Base-by-base conservation (phyloP, 1,140 invertebrate species). In the Pseudomyrmex gracilis region DNA sequence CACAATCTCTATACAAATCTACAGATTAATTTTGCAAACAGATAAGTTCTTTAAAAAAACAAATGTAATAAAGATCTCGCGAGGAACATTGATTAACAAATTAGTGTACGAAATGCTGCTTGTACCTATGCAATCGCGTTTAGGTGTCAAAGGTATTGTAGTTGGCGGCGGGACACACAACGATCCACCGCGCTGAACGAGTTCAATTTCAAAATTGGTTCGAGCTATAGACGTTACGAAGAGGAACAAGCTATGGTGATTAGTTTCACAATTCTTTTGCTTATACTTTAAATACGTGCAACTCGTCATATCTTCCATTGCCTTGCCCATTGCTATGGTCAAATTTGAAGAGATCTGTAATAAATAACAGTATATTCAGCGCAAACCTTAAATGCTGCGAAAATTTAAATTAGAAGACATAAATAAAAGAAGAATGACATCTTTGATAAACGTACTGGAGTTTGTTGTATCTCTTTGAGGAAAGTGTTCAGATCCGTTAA, bases 251-350 rank as follows among this genome's bases (percentile, higher is more conserved):
- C 96, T 97, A 89, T 98, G 96, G 64, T 96, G 96, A 90, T 96
- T 96, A 73, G 96, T 95, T 43, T 94, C 94, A 89, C 93, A 95
- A 73, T 91, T 91, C 84, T 94, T 93, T 82, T 94, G 94, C 68
- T 96, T 96, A 20, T 96, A 96, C 89, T 96, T 96, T 34, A 96
- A 92, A 86, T 96, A 96, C 15, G 97, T 98, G 61, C 96, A 96
- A 91, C 96, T 96, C 5, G 97, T 98, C 96, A 99, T 97, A 91
- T 98, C 98, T 93, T 99, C 98, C 97, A 99, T 98, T n/a, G 97
- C 96, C 91, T 97, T 97, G 43, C 96, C 96, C 96, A 98, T 98
- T 57, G 97, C 97, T 89, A 97, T 96, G 2, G 96, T 96, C 17
- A 98, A 95, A 90, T 96, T 96, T 7, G 96, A 96, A 12, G 95